phyloP scores from a whole-genome alignment of 2,888 invertebrate genomes.

The Lypha dubia region DNA sequence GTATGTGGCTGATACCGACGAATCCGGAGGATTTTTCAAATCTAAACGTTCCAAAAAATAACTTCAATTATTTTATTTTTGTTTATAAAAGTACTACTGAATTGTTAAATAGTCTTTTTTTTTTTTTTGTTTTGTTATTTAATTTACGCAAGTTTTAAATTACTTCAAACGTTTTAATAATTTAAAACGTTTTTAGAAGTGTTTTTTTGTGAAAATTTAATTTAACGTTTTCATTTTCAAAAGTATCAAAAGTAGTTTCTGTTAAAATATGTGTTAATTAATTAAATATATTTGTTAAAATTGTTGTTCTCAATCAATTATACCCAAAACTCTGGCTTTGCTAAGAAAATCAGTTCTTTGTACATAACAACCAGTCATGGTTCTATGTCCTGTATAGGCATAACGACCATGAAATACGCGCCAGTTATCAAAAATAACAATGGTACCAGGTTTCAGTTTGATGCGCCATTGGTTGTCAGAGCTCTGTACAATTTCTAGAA shows the following conservation, averaged over 20 bases:
- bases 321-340: conserved; percentile 84
- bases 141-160: background rate
- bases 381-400: conserved; percentile 87
- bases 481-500: conserved; percentile 85
- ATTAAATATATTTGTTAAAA: background rate
- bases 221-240: background rate
- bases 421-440: conserved; percentile 91
- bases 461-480: conserved; percentile 85
- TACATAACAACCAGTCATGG: conserved; percentile 89
- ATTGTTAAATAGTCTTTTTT: conserved; percentile 34
- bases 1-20: conserved; percentile 55
- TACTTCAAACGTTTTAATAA: conserved; percentile 22
- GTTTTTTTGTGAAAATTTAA: background rate
- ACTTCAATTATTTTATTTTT: conserved; percentile 19
- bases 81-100: conserved; percentile 22
- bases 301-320: conserved; percentile 82
- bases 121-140: background rate
- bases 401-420: conserved; percentile 90
- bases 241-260: background rate
- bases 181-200: conserved; percentile 16
- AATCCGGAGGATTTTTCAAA: conserved; percentile 61
- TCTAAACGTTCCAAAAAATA: conserved; percentile 60
- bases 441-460: conserved; percentile 87
- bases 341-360: conserved; percentile 88
- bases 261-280: conserved; percentile 2